Evolutionary conservation across 37 sponge, comb jelly and placozoan genomes (phyloP).

Genomic region (Beroe forskalii): DNA sequence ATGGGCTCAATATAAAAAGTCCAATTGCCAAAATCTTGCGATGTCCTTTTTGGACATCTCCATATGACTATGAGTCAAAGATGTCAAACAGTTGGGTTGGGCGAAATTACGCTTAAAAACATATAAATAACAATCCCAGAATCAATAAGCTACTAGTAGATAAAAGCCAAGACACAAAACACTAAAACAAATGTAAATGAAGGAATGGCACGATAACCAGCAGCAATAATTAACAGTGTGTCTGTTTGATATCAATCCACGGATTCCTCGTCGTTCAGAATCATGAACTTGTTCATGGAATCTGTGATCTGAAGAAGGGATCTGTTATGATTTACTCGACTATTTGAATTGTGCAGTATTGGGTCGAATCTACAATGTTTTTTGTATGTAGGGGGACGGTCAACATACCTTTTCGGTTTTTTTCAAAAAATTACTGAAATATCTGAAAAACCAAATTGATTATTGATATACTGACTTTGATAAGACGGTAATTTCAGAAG

Average conservation of each 20-base stretch:
- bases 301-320: conserved; percentile 49
- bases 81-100: too few relatives aligned
- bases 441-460: too few relatives aligned
- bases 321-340: background rate
- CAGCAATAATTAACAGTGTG: background rate
- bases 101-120: background rate
- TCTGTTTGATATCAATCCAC: background rate
- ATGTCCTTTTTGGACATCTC: too few relatives aligned
- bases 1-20: too few relatives aligned
- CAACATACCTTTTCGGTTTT: too few relatives aligned
- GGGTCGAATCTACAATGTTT: too few relatives aligned
- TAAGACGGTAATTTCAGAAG: too few relatives aligned
- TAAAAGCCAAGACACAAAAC: background rate
- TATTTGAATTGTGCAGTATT: background rate
- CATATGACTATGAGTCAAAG: too few relatives aligned
- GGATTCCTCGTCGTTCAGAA: conserved; percentile 42
- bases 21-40: too few relatives aligned
- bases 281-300: conserved; percentile 63
- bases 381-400: too few relatives aligned
- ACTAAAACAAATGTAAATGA: background rate
- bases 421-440: too few relatives aligned
- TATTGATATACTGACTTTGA: too few relatives aligned
- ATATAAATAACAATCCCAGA: background rate
- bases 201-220: background rate
- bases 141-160: background rate